Base-by-base conservation (phyloP, 30 jellyfish, hydroid and myxozoan genomes). In the Aurelia aurita region DNA sequence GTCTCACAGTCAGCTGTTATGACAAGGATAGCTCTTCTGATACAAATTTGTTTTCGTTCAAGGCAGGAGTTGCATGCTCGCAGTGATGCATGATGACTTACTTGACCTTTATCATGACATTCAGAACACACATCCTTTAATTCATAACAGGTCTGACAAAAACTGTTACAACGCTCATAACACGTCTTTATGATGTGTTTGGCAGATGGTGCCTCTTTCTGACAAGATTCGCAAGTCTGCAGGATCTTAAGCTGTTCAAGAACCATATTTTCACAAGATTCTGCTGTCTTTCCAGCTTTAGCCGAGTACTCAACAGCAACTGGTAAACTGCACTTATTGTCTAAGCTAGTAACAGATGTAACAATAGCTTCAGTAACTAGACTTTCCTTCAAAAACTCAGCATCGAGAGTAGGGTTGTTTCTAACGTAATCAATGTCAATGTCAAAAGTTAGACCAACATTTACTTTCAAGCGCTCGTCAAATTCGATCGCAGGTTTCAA, bases 271-370 rank as follows among this genome's bases (percentile, higher is more conserved):
- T 44, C 73, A 47, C 72, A 57, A 47, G 72, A 47, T 74, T 74
- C 73, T 47, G 73, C 86, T 74, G 86, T 47, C 86, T 74, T 74
- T 76, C 88, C 88, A 60, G 88, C 78, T 76, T 76, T 76, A 32
- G 45, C 45, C 5, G 78, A 57, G 66, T 54, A 76, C 88, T 76
- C 88, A 34, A 58, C 88, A 54, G 88, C 76, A 57, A 55, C 78
- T 28, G 88, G 88, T 55, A 76, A 43, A 34, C 77, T 57, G 65
- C 76, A 58, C 79, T 76, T 76, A 76, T 76, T 34, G 66, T 76
- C 88, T 54, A 76, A 43, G 77, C 77, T 76, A 14, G 88, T 76
- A 55, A 76, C 88, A 26, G 78, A 57, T 57, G 77, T 32, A 57
- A 57, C 88, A 28, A 76, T 32, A 76, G 88, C 88, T 58, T 76